phyloP scores from a whole-genome alignment of 2,888 invertebrate genomes.

The Cheilosia grossa region DNA sequence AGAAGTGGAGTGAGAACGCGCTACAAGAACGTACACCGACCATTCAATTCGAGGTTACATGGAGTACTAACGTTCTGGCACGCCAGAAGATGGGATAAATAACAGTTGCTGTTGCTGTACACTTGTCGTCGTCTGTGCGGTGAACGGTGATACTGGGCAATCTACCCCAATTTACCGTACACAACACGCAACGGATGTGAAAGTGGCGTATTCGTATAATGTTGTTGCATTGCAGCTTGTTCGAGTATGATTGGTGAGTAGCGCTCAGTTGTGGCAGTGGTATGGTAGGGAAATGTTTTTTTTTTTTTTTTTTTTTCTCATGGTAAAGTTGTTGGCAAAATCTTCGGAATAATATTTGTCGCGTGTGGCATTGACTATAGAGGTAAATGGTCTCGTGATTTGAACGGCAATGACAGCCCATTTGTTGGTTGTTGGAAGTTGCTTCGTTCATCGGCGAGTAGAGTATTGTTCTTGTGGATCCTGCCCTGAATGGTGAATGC shows the following conservation, averaged over 20 bases:
- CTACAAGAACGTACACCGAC: constrained; percentile 49
- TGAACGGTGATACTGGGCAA: constrained; percentile 6
- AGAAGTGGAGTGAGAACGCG: constrained; percentile 39
- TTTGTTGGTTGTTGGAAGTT: too few relatives aligned
- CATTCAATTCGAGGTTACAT: constrained; percentile 68
- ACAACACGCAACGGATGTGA: constrained; percentile 45
- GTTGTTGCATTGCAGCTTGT: background rate
- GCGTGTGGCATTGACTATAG: too few relatives aligned
- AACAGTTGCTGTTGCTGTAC: constrained; percentile 45
- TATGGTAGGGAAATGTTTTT: too few relatives aligned
- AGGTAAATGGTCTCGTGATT: too few relatives aligned
- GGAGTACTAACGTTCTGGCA: constrained; percentile 70
- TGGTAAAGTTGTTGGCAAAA: too few relatives aligned
- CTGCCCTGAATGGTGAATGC: too few relatives aligned
- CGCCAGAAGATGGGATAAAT: constrained; percentile 71
- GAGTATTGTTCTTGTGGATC: too few relatives aligned
- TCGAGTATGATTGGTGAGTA: constrained; percentile 17
- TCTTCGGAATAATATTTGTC: too few relatives aligned
- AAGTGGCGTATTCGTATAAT: constrained; percentile 40
- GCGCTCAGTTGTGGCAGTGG: too few relatives aligned
- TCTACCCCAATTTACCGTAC: constrained; percentile 41
- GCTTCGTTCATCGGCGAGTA: too few relatives aligned
- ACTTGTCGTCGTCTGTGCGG: constrained; percentile 9
- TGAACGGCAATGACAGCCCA: too few relatives aligned
- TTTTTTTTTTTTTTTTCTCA: too few relatives aligned